Percentiles rank a stretch among this genome's conserved stretches.
Conservation (phyloP, 2,113 vertebrate genomes). For the Addax nasomaculatus region DNA sequence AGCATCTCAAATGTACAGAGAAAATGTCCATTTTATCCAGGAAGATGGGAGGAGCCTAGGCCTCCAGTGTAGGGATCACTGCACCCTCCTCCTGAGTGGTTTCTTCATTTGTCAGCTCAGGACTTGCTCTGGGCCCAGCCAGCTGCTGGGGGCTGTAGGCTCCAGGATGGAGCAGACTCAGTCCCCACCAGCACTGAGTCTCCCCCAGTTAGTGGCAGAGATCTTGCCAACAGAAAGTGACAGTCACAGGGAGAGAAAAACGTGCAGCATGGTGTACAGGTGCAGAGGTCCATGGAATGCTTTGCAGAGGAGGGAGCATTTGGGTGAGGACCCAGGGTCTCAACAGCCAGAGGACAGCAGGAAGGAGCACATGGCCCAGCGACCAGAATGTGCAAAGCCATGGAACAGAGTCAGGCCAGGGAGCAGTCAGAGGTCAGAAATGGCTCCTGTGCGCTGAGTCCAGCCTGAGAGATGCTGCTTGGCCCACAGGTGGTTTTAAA, state of each 20-base stretch:
- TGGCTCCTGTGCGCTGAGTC: accelerated
- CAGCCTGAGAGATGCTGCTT: accelerated
- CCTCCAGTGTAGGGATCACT: not conserved
- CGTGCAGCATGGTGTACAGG: accelerated
- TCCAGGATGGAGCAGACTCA: not conserved
- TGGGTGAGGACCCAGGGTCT: not conserved
- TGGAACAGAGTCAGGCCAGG: not conserved
- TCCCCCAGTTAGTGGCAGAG: not conserved
- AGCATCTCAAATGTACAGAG: not conserved
- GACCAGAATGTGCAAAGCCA: not conserved
- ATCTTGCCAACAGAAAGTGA: not conserved
- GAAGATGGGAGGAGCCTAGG: accelerated
- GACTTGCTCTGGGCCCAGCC: not conserved
- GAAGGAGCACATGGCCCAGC: not conserved
- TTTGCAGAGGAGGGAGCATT: not conserved
- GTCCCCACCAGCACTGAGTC: not conserved
- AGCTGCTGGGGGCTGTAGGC: not conserved
- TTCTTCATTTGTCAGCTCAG: not conserved
- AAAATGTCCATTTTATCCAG: not conserved
- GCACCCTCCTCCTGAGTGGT: not conserved
- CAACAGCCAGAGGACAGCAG: not conserved
- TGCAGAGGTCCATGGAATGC: not conserved
- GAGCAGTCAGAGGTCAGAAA: not conserved
- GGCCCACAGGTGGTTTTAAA: not conserved
- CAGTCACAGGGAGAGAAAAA: not conserved